phyloP scores from a whole-genome alignment of 2,113 vertebrate genomes.

The Cyanocitta stelleri region DNA sequence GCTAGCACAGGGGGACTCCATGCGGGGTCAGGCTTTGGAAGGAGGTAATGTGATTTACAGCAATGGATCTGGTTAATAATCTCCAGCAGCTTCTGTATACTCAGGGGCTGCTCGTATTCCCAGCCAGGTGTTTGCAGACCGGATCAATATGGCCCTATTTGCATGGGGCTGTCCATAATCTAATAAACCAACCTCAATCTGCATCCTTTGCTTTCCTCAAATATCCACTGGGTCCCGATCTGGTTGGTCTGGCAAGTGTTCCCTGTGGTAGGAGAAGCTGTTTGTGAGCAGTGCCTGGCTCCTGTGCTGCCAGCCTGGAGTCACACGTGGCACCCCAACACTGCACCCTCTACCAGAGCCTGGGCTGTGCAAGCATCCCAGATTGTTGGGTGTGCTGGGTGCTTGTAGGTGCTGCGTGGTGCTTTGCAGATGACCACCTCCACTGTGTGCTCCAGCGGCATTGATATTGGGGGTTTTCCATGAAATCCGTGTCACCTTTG shows the following conservation, averaged over 20 bases:
- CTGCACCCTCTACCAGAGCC: not conserved
- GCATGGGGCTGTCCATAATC: constrained; percentile 53
- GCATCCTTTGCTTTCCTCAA: not conserved
- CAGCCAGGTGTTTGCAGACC: constrained; percentile 63
- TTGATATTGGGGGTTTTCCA: fast-evolving
- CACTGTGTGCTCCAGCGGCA: fast-evolving
- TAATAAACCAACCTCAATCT: constrained; percentile 36
- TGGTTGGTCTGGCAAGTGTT: fast-evolving
- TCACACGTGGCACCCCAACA: fast-evolving
- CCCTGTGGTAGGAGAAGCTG: not conserved
- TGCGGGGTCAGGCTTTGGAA: constrained; percentile 15
- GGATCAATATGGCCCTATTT: constrained; percentile 61
- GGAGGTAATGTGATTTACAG: constrained; percentile 58
- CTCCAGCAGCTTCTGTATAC: constrained; percentile 62
- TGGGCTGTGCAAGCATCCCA: fast-evolving
- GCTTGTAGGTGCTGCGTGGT: fast-evolving
- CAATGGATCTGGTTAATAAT: constrained; percentile 63
- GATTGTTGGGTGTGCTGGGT: not conserved
- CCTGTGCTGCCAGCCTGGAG: not conserved
- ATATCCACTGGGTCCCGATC: fast-evolving
- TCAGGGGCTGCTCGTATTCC: constrained; percentile 58
- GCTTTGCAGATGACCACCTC: not conserved
- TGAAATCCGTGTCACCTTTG: fast-evolving
- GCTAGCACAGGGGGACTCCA: not conserved
- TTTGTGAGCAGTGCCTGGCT: not conserved